phyloP scores from a whole-genome alignment of 2,113 vertebrate genomes.

The Delphinapterus leucas region DNA sequence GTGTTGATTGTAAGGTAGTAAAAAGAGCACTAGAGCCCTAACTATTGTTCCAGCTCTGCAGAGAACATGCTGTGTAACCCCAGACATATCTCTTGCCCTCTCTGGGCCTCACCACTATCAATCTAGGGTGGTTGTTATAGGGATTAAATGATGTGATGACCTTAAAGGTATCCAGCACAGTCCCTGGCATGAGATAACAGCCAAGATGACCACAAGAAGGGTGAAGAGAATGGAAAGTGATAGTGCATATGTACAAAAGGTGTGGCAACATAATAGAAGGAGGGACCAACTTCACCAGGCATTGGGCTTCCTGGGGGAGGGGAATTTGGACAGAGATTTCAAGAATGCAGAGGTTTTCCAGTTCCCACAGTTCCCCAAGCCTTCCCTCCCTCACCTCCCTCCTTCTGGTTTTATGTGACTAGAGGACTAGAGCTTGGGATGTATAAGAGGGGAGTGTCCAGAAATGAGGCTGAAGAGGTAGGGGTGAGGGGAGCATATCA shows the following conservation, averaged over 20 bases:
- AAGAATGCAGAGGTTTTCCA: background rate
- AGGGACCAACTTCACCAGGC: background rate
- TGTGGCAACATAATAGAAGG: background rate
- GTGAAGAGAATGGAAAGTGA: background rate
- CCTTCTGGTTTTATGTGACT: background rate
- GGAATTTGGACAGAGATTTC: background rate
- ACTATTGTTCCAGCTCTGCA: background rate
- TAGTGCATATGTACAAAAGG: background rate
- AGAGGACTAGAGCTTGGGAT: background rate
- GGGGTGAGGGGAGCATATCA: too few species aligned
- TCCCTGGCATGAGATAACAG: background rate
- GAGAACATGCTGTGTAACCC: background rate
- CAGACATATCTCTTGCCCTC: background rate
- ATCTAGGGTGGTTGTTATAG: background rate
- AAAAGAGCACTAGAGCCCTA: background rate
- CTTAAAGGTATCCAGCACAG: background rate
- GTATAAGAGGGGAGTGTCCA: background rate
- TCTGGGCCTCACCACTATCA: background rate
- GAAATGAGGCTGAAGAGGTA: background rate
- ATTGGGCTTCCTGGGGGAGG: background rate
- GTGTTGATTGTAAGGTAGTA: background rate
- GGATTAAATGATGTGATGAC: background rate
- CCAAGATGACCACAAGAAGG: background rate
- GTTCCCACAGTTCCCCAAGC: too few species aligned
- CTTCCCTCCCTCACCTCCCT: background rate